A percentile compares a stretch with the other conserved stretches of the same genome.
phyloP scores from a whole-genome alignment of 2,888 invertebrate species.

The Hirtodrosophila cameraria region DNA sequence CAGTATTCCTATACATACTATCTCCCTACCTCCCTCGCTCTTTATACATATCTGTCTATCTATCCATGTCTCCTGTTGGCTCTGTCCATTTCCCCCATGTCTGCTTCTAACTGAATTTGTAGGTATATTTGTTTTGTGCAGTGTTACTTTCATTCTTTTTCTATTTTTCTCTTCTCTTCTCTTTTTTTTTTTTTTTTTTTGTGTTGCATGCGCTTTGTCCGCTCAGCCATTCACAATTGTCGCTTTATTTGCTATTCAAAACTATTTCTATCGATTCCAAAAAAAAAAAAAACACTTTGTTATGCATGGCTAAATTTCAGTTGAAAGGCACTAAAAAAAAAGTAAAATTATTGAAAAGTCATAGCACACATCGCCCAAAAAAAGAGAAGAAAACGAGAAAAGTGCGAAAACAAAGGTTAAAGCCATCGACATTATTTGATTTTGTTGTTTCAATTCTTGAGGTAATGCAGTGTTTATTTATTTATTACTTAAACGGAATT shows the following conservation, averaged over 20 bases:
- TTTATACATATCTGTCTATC: background rate
- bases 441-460: too few relatives aligned
- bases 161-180: slow-evolving; percentile 1
- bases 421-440: slow-evolving; percentile 1
- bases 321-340: slow-evolving; percentile 22
- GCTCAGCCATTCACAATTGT: slow-evolving; percentile 63
- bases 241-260: slow-evolving; percentile 78
- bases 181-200: slow-evolving; percentile 1
- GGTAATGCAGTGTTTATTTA: too few relatives aligned
- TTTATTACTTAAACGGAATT: too few relatives aligned
- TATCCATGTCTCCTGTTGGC: slow-evolving; percentile 4
- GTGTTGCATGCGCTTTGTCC: slow-evolving; percentile 34
- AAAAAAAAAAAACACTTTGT: slow-evolving; percentile 17
- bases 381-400: too few relatives aligned
- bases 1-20: slow-evolving; percentile 4
- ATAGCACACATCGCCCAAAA: background rate
- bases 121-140: slow-evolving; percentile 65
- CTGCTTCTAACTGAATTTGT: slow-evolving; percentile 69
- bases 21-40: background rate
- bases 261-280: slow-evolving; percentile 70
- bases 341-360: slow-evolving; percentile 5
- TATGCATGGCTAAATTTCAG: slow-evolving; percentile 34
- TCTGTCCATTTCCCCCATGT: slow-evolving; percentile 32
- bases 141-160: slow-evolving; percentile 40
- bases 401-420: slow-evolving; percentile 2